Evolutionary conservation across 2,113 vertebrate species (phyloP).

Genomic region (Noturus placidus): DNA sequence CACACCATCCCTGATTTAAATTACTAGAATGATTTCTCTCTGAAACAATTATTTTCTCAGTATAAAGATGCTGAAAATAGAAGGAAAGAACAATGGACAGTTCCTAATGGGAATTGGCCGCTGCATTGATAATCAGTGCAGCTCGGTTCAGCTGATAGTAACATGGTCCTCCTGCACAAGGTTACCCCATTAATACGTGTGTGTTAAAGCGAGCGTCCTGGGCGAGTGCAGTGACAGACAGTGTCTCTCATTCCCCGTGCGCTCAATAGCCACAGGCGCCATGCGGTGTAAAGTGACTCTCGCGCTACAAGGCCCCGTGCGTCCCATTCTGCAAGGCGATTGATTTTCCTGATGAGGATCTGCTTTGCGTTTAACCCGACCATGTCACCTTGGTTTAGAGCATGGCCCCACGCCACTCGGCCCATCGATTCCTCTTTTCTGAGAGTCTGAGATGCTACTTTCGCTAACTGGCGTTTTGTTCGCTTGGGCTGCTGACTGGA

Average conservation of each 20-base stretch:
- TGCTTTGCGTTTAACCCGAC: constrained; percentile 96
- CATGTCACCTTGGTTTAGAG: constrained; percentile 86
- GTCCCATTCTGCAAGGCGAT: constrained; percentile 84
- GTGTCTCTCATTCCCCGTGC: constrained; percentile 59
- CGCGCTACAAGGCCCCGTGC: constrained; percentile 71
- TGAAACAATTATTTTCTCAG: constrained; percentile 3
- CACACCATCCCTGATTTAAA: constrained; percentile 22
- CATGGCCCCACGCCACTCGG: constrained; percentile 86
- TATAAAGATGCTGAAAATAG: constrained; percentile 29
- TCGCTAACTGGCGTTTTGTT: constrained; percentile 44
- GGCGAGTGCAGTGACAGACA: constrained; percentile 44
- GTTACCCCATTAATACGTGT: constrained; percentile 33
- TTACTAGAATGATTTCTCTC: constrained; percentile 12
- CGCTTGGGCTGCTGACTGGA: constrained; percentile 12
- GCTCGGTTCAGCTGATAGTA: neutral
- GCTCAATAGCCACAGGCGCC: constrained; percentile 85
- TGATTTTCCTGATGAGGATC: constrained; percentile 96
- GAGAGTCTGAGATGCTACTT: constrained; percentile 37
- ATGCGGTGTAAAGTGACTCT: constrained; percentile 84
- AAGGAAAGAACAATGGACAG: neutral
- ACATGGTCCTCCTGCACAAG: constrained; percentile 27
- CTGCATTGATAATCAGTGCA: constrained; percentile 11
- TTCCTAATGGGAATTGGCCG: neutral
- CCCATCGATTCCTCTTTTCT: constrained; percentile 87
- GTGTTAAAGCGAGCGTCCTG: constrained; percentile 40